Base-by-base conservation (phyloP, 2,797 vertebrate genomes). In the Diplodus puntazzo region DNA sequence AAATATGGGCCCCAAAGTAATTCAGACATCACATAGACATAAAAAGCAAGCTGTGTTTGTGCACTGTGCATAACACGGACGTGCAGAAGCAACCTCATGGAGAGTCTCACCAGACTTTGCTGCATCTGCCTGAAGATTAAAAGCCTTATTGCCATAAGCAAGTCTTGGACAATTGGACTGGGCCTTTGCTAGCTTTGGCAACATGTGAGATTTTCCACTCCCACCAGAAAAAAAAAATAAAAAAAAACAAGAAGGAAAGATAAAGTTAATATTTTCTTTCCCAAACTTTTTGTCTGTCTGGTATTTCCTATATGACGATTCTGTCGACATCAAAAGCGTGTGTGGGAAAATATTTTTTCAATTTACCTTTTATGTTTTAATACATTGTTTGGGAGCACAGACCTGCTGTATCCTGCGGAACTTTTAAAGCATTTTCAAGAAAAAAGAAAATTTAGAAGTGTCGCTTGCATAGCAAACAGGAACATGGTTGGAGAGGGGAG, bases 331-430 rank as follows among this genome's bases (percentile, higher is more conserved):
- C 72, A 77, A 69, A 83, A 73, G 69, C 5, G 4, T 81, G 72
- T 79, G 76, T 83, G 62, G 75, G 48, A n/a, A 59, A 79, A 50
- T 25, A 10, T 69, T 59, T 65, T 66, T 77, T 79, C 64, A 69
- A n/a, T 88, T 73, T 68, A 71, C 61, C 72, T 75, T 82, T 84
- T 77, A 79, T 80, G 69, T 88, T 88, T 88, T 73, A 76, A 70
- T 85, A 70, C 80, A 75, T 83, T 84, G 83, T 88, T 82, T 70
- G 42, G 59, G 64, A 75, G 49, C 50, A 58, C 66, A 46, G 69
- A 66, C 42, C 13, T 16, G 75, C 66, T 34, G 64, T 62, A 57
- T 72, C 66, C 69, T 66, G 69, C 76, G 14, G 58, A 55, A 76
- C 74, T 46, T 91, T 75, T 75, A 42, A 82, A 78, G 69, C 69